Base-by-base conservation (phyloP, 2,888 invertebrate species). In the Hemaris fuciformis region DNA sequence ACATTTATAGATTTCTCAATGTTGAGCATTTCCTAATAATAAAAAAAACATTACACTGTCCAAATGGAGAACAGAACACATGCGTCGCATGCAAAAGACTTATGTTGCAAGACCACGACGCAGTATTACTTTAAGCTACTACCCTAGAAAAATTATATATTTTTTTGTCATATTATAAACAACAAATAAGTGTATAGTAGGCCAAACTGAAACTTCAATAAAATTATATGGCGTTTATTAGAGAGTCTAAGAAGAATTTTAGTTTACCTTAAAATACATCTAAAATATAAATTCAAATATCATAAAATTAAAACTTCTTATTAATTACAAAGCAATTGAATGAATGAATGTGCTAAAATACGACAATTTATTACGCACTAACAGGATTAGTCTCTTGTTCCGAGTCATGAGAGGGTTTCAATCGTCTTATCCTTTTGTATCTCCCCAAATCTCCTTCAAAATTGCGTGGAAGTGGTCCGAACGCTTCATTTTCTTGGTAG, bases 401-500 rank as follows among this genome's bases (percentile, higher is more conserved):
- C 18, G 53, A 53, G 18, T 31, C 53, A 20, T 68, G 71, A 7
- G 77, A 70, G 64, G 80, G 79, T 69, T 87, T 87, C 22, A 88
- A 78, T 38, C 83, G 81, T 63, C 89, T 81, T 78, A 91, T 84
- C 80, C 90, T 83, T 78, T 91, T 91, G 66, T 81, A 88, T 62
- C 91, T 77, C 42, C 78, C 77, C 59, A 85, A 71, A 64, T 88
- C 89, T 41, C 81, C 84, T 59, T 88, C 86, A 42, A 83, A 84
- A 66, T 73, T 84, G 41, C 75, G 75, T 1, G 84, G 83, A 1
- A 87, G 72, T 7, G 85, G 77, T 1, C 88, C 88, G 70, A 89
- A 87, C 0, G 85, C 80, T 60, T 87, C 90, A 63, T 79, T 84
- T 60, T 85, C 87, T 66, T 86, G 83, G 65, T 84, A 86, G 65